phyloP scores from a whole-genome alignment of 1,140 invertebrate species.

The Drosophila sturtevanti region DNA sequence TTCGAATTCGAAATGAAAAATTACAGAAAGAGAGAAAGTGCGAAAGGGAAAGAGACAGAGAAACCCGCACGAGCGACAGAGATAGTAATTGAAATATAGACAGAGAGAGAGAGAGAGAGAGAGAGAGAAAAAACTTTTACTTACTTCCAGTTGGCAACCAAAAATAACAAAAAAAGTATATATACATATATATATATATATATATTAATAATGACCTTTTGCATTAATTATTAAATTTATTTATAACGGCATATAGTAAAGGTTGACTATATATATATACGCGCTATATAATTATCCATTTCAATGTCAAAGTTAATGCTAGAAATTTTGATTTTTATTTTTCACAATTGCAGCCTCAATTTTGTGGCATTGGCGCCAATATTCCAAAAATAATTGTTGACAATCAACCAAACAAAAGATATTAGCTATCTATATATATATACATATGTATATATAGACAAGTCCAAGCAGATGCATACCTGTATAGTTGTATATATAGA shows the following conservation, averaged over 20 bases:
- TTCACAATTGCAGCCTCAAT: background rate
- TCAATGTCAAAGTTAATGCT: conserved; percentile 36
- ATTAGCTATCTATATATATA: conserved; percentile 2
- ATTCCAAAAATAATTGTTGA: conserved; percentile 71
- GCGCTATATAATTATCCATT: background rate
- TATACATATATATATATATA: no score
- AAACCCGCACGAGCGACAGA: background rate
- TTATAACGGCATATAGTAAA: conserved; percentile 19
- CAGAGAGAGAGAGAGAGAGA: background rate
- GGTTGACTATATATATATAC: conserved; percentile 11
- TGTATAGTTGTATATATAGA: no score
- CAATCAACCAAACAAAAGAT: conserved; percentile 58
- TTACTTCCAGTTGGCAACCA: conserved; percentile 37
- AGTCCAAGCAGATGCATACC: background rate
- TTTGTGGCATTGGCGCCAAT: conserved; percentile 41
- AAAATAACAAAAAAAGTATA: background rate
- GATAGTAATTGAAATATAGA: background rate
- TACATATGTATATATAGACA: background rate
- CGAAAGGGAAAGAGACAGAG: background rate
- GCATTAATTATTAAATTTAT: conserved; percentile 25
- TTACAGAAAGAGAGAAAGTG: background rate
- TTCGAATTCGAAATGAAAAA: conserved; percentile 3
- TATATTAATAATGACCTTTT: conserved; percentile 34
- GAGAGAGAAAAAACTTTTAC: conserved; percentile 6
- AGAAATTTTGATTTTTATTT: background rate